Evolutionary conservation across 2,113 vertebrate species (phyloP).

Genomic region (Bufo gargarizans): DNA sequence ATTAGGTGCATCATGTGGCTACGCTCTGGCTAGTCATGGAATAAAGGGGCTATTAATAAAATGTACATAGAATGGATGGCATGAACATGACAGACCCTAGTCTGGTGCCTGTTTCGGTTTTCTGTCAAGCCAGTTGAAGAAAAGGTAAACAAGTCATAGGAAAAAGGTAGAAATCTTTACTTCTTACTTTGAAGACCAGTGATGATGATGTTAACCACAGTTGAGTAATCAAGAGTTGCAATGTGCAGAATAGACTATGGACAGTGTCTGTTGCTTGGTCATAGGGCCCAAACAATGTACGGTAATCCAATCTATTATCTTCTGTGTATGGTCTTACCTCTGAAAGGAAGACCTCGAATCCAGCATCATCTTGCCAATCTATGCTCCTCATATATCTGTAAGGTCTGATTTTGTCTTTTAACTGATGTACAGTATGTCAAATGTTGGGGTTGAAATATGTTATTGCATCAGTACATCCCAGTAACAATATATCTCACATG

Average conservation of each 20-base stretch:
- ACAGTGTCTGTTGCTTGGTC: slow-evolving; percentile 6
- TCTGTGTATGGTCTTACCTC: slow-evolving; percentile 10
- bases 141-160: background rate
- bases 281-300: background rate
- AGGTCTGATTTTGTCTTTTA: background rate
- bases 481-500: slow-evolving; percentile 8
- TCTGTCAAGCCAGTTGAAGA: background rate
- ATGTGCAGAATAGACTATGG: background rate
- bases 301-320: background rate
- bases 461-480: slow-evolving; percentile 19
- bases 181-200: too few relatives aligned
- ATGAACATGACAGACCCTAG: background rate
- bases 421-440: background rate
- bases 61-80: background rate
- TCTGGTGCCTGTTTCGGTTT: background rate
- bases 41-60: background rate
- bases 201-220: background rate
- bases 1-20: background rate
- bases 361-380: background rate
- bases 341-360: background rate
- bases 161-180: background rate
- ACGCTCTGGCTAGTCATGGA: background rate
- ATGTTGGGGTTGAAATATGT: slow-evolving; percentile 3
- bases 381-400: background rate
- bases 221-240: slow-evolving; percentile 1